Evolutionary conservation across 2,888 invertebrate species (phyloP).

Genomic region (Zaprionus obscuricornis): DNA sequence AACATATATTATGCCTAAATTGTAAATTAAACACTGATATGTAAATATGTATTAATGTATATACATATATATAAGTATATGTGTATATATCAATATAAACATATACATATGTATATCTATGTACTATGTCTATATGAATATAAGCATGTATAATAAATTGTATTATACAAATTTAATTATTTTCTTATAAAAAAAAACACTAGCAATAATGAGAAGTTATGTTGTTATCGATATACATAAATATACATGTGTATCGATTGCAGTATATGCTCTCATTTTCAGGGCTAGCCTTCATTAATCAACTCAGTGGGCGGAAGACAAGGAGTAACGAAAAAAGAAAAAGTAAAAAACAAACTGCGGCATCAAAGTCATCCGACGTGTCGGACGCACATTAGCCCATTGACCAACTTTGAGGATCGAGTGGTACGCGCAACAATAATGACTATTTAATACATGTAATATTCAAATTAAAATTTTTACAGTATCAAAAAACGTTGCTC

Average conservation of each 20-base stretch:
- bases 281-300: slow-evolving; percentile 20
- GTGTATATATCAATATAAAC: no score
- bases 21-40: no score
- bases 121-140: no score
- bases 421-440: slow-evolving; percentile 53
- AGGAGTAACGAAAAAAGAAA: not conserved
- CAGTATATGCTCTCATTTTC: slow-evolving; percentile 1
- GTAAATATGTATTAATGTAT: no score
- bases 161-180: no score
- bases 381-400: slow-evolving; percentile 66
- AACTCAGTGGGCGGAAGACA: slow-evolving; percentile 32
- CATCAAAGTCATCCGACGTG: slow-evolving; percentile 50
- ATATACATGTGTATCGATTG: not conserved
- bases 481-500: slow-evolving; percentile 32
- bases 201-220: not conserved
- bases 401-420: slow-evolving; percentile 64
- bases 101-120: no score
- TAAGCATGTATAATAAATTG: no score
- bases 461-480: slow-evolving; percentile 69
- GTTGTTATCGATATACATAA: not conserved
- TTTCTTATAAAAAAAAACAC: no score
- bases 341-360: not conserved
- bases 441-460: slow-evolving; percentile 77
- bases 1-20: no score
- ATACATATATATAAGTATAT: no score